phyloP scores from a whole-genome alignment of 2,797 vertebrate species.

The Eurystomus glaucurus region DNA sequence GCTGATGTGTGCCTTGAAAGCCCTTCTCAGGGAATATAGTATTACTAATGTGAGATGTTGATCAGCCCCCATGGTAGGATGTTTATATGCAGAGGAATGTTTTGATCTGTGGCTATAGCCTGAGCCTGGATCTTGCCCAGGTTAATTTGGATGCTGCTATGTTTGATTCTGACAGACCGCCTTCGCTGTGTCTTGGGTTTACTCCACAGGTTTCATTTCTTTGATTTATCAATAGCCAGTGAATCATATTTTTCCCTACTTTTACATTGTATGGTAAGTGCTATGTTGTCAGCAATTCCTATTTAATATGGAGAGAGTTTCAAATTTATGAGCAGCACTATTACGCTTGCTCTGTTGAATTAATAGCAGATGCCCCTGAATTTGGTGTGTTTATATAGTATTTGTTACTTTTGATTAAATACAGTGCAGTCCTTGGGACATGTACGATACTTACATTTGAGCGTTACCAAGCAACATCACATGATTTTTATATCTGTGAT shows the following conservation, averaged over 20 bases:
- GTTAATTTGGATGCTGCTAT: conserved; percentile 46
- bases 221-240: conserved; percentile 45
- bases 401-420: conserved; percentile 54
- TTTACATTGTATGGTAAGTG: conserved; percentile 43
- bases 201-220: conserved; percentile 29
- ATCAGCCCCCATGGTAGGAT: conserved; percentile 61
- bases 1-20: conserved; percentile 71
- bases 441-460: conserved; percentile 1
- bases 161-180: conserved; percentile 63
- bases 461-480: conserved; percentile 56
- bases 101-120: conserved; percentile 70
- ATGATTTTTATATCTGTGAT: conserved; percentile 32
- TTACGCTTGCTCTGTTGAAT: conserved; percentile 26
- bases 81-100: conserved; percentile 74
- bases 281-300: conserved; percentile 58
- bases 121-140: conserved; percentile 18
- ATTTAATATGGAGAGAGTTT: conserved; percentile 25
- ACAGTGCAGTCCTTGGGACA: conserved; percentile 20
- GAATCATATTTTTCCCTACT: background rate
- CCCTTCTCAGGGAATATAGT: conserved; percentile 57
- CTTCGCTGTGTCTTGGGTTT: conserved; percentile 52
- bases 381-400: conserved; percentile 41
- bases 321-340: conserved; percentile 38
- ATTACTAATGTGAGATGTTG: conserved; percentile 71
- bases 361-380: conserved; percentile 50